phyloP scores from a whole-genome alignment of 2,797 vertebrate species.

The Cossypha heuglini region DNA sequence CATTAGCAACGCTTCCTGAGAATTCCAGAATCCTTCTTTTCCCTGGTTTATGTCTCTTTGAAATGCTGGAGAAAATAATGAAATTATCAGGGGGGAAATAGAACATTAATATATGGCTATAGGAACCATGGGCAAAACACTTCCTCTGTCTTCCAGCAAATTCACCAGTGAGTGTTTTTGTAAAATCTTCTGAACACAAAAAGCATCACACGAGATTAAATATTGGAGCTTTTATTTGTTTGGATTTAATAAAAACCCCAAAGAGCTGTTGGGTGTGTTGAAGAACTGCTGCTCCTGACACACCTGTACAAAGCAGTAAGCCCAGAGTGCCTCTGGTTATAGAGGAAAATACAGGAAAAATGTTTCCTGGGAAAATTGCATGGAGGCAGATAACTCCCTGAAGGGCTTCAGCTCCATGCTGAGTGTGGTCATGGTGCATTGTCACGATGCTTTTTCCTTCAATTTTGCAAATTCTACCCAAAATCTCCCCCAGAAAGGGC shows the following conservation, averaged over 20 bases:
- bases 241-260: background rate
- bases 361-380: background rate
- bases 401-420: fast-evolving
- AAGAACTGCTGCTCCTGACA: background rate
- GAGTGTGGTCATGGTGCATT: background rate
- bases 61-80: background rate
- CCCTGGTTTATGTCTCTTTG: background rate
- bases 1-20: fast-evolving
- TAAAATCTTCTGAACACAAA: background rate
- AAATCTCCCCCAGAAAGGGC: background rate
- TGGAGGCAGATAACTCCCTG: background rate
- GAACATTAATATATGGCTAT: fast-evolving
- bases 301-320: background rate
- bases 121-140: background rate
- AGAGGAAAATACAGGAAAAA: background rate
- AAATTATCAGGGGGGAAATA: background rate
- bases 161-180: fast-evolving
- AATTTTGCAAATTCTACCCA: background rate
- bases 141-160: background rate
- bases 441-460: fast-evolving
- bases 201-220: background rate
- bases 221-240: background rate
- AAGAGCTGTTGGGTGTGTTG: background rate
- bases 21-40: background rate
- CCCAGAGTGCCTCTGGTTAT: background rate